These are phyloP conservation scores for Oceanodroma leucorhoa DNA, from an alignment of 2,797 vertebrate genomes.

Conservation along the genomic window DNA sequence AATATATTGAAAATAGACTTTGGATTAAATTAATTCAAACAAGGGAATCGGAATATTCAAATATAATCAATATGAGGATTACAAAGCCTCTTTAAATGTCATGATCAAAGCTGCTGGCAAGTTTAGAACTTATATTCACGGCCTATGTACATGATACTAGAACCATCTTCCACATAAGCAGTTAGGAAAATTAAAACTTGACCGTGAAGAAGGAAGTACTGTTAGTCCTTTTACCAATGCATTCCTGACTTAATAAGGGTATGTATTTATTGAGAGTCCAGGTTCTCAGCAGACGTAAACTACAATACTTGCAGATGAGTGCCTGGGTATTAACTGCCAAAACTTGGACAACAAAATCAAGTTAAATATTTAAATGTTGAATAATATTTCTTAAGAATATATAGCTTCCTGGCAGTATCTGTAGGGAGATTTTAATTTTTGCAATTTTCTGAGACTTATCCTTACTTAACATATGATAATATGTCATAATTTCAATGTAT, in stretches of 20 bases:
- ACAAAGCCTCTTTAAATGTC: background rate
- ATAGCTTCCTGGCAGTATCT: background rate
- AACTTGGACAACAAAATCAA: background rate
- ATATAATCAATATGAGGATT: background rate
- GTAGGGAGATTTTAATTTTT: background rate
- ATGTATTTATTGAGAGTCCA: background rate
- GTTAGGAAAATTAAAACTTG: background rate
- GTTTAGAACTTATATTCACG: background rate
- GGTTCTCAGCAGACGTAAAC: background rate
- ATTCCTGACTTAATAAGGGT: background rate
- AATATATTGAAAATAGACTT: background rate
- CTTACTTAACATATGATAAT: background rate
- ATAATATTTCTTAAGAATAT: background rate
- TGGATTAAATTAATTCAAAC: background rate
- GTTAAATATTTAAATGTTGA: background rate
- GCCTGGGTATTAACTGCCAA: background rate
- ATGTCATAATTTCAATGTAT: background rate
- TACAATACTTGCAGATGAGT: background rate
- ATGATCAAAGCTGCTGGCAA: background rate
- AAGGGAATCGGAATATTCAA: background rate
- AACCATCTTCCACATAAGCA: background rate
- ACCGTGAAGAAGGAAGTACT: background rate
- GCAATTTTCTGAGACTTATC: background rate
- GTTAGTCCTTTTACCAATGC: background rate
- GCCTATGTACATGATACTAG: background rate